Percentiles rank a stretch among this genome's conserved stretches.
phyloP scores from a whole-genome alignment of 2,888 invertebrate genomes.

The Rhamphomyia laevipes region DNA sequence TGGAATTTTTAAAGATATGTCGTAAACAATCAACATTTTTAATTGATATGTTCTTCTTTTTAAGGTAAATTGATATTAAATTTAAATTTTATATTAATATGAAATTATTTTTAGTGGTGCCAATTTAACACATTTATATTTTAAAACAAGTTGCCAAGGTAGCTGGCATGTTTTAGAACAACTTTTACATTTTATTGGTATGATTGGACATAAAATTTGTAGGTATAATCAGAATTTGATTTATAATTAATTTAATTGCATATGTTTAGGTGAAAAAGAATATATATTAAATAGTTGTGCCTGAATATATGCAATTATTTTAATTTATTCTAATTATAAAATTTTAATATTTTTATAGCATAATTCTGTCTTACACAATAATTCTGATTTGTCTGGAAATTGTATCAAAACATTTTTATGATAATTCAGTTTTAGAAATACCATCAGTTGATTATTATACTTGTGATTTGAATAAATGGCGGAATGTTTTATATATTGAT shows the following conservation, averaged over 20 bases:
- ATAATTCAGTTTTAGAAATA: constrained; percentile 40
- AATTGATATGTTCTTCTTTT: constrained; percentile 41
- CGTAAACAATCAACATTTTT: constrained; percentile 18
- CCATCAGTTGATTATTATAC: constrained; percentile 44
- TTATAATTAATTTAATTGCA: not conserved
- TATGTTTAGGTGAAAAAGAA: not conserved
- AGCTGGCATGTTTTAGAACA: constrained; percentile 39
- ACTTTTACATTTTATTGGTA: constrained; percentile 41
- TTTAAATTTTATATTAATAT: not conserved
- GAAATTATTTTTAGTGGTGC: constrained; percentile 40
- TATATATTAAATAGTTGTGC: not conserved
- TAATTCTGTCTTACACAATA: constrained; percentile 49
- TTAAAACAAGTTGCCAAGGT: constrained; percentile 38
- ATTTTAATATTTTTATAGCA: constrained; percentile 29
- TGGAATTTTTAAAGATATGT: constrained; percentile 20
- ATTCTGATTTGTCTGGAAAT: constrained; percentile 43
- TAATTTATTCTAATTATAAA: constrained; percentile 1
- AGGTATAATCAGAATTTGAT: constrained; percentile 36
- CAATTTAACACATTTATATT: constrained; percentile 48
- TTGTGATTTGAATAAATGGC: constrained; percentile 51
- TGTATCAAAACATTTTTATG: constrained; percentile 37
- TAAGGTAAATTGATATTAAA: constrained; percentile 39
- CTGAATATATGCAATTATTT: constrained; percentile 8
- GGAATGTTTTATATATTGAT: constrained; percentile 50
- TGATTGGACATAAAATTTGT: constrained; percentile 44